Conservation (phyloP, 37 sponge, comb jelly and placozoan species). For the Ianthella basta region DNA sequence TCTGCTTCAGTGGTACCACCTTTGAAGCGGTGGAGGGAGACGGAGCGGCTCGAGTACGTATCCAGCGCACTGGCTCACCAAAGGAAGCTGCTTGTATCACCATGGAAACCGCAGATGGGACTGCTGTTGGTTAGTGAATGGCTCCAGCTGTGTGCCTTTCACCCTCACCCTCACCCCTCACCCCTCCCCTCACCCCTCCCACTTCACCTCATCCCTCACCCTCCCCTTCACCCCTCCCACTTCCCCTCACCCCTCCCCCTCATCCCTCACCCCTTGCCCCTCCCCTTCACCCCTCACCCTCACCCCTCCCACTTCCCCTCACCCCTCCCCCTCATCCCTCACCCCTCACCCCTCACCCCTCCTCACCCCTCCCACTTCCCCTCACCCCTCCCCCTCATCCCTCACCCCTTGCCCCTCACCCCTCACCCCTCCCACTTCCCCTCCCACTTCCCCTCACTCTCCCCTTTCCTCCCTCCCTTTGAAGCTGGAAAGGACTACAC, state of each 20-base stretch:
- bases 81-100: conserved; percentile 28
- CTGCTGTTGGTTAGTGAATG: conserved; percentile 3
- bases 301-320: not conserved
- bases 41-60: not conserved
- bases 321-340: not conserved
- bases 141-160: not conserved
- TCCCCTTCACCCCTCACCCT: not conserved
- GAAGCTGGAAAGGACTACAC: conserved; percentile 39
- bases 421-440: not conserved
- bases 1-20: conserved; percentile 1
- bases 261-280: not conserved
- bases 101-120: not conserved
- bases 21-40: not conserved
- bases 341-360: not conserved
- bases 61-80: conserved; percentile 19
- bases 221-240: not conserved
- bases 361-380: not conserved
- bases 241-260: too few relatives aligned
- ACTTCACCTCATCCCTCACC: not conserved
- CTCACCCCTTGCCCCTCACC: not conserved
- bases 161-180: not conserved
- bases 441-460: not conserved
- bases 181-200: not conserved
- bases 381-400: too few relatives aligned
- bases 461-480: not conserved